phyloP scores from a whole-genome alignment of 2,113 vertebrate species.

The Cairina moschata region DNA sequence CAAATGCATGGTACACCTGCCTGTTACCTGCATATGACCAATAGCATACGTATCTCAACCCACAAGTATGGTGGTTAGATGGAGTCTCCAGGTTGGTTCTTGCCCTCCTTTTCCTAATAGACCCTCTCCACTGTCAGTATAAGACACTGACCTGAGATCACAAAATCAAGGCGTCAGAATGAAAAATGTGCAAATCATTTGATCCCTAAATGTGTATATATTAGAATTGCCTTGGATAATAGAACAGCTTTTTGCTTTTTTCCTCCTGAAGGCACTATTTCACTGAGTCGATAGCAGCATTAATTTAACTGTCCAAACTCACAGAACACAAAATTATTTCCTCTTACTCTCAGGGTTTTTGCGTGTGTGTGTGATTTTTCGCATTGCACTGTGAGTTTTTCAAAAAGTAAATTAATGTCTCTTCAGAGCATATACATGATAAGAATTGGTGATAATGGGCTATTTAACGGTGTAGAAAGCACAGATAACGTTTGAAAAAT shows the following conservation, averaged over 20 bases:
- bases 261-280: neutral
- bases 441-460: neutral
- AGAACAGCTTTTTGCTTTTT: neutral
- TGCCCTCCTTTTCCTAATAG: neutral
- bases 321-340: neutral
- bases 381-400: neutral
- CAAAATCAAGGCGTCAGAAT: neutral
- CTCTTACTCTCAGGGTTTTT: neutral
- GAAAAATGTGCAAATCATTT: neutral
- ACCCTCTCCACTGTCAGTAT: neutral
- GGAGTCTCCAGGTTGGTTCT: neutral
- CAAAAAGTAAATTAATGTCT: neutral
- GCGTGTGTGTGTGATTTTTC: neutral
- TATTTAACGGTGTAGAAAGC: neutral
- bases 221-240: neutral
- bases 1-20: accelerated
- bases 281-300: neutral
- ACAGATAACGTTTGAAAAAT: neutral
- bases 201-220: neutral
- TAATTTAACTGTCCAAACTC: neutral
- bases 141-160: neutral
- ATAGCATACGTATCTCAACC: neutral
- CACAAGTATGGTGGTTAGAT: neutral
- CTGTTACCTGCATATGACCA: neutral
- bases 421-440: neutral